These are phyloP conservation scores for Solenopsis invicta DNA, from an alignment of 1,140 invertebrate genomes.

Conservation along the genomic window DNA sequence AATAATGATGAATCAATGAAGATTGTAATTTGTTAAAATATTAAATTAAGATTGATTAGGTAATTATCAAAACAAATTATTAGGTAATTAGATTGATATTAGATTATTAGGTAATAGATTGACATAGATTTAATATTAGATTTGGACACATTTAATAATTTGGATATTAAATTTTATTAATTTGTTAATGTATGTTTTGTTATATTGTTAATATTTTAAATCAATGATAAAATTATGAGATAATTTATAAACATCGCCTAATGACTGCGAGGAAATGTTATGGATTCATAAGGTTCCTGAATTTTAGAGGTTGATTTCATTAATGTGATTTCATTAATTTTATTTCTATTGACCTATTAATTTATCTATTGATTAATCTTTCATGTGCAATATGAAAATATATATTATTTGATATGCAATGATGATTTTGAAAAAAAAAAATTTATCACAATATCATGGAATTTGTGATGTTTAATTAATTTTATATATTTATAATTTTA, in stretches of 20 bases:
- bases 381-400: no score
- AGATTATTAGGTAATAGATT: no score
- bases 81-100: no score
- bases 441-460: no score
- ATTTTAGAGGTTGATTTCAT: background rate
- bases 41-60: background rate
- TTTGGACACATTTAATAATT: no score
- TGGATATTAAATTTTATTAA: no score
- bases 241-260: background rate
- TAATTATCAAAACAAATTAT: background rate
- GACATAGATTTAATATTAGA: no score
- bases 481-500: background rate
- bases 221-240: background rate
- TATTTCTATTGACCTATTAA: no score
- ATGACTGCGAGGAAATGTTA: background rate
- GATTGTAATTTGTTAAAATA: background rate
- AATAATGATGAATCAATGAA: background rate
- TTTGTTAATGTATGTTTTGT: background rate
- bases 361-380: no score
- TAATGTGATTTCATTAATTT: slow-evolving; percentile 12
- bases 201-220: background rate
- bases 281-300: background rate
- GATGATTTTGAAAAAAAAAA: no score
- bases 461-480: background rate
- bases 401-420: no score